These are phyloP conservation scores for Hyaena hyaena DNA, from an alignment of 2,113 vertebrate species.

Conservation along the genomic window DNA sequence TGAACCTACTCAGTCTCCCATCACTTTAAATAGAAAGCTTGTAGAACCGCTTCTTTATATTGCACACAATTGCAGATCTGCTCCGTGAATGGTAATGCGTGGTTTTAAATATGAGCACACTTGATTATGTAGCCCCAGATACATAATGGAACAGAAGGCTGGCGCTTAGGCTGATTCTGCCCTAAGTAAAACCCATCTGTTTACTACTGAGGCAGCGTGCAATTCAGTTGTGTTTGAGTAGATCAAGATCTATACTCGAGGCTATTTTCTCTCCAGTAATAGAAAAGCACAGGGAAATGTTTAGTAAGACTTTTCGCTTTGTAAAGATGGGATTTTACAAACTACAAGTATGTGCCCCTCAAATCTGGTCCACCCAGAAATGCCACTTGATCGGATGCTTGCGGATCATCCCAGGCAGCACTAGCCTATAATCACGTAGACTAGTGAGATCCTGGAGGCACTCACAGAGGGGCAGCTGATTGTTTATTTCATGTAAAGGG, in stretches of 20 bases:
- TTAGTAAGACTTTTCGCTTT: not conserved
- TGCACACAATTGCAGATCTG: not conserved
- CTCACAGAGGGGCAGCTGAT: not conserved
- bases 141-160: constrained; percentile 62
- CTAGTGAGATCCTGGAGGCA: not conserved
- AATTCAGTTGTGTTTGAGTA: constrained; percentile 49
- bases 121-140: constrained; percentile 42
- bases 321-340: not conserved
- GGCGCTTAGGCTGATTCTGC: constrained; percentile 49
- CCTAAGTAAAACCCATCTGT: constrained; percentile 55
- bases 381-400: not conserved
- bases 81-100: constrained; percentile 56
- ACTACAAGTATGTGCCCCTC: not conserved
- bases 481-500: not conserved
- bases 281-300: not conserved
- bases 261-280: not conserved
- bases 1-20: not conserved
- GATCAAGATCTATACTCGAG: not conserved
- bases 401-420: not conserved
- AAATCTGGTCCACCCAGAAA: not conserved
- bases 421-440: not conserved
- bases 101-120: constrained; percentile 37
- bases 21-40: constrained; percentile 31
- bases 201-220: constrained; percentile 2
- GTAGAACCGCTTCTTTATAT: constrained; percentile 3